A percentile compares a stretch with the other conserved stretches of the same genome.
Evolutionary conservation across 92 coral and sea anemone species (phyloP).

Genomic region (Porites lobata): DNA sequence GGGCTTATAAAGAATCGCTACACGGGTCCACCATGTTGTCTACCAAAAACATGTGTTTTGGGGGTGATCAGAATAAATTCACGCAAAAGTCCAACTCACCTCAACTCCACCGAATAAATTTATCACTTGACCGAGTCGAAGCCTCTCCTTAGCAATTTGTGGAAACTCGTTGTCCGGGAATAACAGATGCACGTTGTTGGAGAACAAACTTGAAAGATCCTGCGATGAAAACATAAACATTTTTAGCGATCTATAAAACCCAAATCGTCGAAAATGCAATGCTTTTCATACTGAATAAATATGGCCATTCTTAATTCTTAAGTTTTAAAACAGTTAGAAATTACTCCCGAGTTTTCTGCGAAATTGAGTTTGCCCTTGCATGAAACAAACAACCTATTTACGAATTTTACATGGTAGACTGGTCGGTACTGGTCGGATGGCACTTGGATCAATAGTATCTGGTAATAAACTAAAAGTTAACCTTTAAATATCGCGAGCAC

Average conservation of each 20-base stretch:
- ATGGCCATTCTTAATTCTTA: neutral
- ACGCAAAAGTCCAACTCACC: slow-evolving; percentile 52
- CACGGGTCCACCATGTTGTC: neutral
- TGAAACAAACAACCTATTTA: slow-evolving; percentile 19
- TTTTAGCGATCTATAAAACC: neutral
- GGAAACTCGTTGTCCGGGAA: slow-evolving; percentile 58
- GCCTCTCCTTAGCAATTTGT: slow-evolving; percentile 44
- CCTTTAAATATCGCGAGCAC: slow-evolving; percentile 72
- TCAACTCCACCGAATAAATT: slow-evolving; percentile 91
- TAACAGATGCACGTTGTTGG: slow-evolving; percentile 20
- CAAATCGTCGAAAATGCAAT: slow-evolving; percentile 10
- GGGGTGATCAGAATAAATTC: neutral
- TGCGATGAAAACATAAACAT: slow-evolving; percentile 27
- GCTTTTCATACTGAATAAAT: neutral
- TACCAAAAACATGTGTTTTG: neutral
- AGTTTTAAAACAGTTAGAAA: neutral
- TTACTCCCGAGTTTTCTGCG: slow-evolving; percentile 1
- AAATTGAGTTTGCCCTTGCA: neutral
- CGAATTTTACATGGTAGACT: neutral
- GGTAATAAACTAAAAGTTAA: neutral
- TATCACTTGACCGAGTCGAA: slow-evolving; percentile 66
- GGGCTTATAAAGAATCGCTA: neutral
- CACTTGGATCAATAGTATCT: no score
- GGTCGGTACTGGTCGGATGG: no score
- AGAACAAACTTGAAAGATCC: slow-evolving; percentile 66